Evolutionary conservation across 2,113 vertebrate species (phyloP).

Genomic region (Ceratotherium simum): DNA sequence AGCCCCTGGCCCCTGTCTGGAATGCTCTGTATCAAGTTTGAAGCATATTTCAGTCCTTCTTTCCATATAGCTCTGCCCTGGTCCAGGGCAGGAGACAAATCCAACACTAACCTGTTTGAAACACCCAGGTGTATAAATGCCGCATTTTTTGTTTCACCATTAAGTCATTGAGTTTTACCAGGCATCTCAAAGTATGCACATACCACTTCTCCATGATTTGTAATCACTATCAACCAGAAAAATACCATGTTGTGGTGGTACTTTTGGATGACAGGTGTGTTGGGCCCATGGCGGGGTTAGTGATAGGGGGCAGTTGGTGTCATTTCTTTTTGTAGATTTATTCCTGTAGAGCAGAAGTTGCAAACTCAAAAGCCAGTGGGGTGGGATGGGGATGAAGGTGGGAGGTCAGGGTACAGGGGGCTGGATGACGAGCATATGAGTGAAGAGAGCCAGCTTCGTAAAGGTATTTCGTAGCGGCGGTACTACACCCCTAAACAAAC

Average conservation of each 20-base stretch:
- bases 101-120: neutral
- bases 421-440: neutral
- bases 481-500: neutral
- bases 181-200: neutral
- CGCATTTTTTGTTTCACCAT: neutral
- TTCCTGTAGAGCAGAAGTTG: neutral
- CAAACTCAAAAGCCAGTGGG: neutral
- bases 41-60: neutral
- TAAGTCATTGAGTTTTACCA: neutral
- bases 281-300: neutral
- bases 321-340: neutral
- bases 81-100: neutral
- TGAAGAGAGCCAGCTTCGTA: neutral
- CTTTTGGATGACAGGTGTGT: neutral
- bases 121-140: neutral
- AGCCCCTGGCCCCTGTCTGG: neutral
- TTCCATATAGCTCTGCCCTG: neutral
- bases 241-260: neutral
- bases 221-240: neutral
- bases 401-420: neutral
- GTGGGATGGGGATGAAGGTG: neutral
- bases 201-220: neutral
- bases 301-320: neutral
- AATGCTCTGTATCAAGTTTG: neutral
- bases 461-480: neutral